Evolutionary conservation across 1,140 invertebrate species (phyloP), one percentile per base, ranked within the genome.

Genomic region (Saxidomus purpurata): DNA sequence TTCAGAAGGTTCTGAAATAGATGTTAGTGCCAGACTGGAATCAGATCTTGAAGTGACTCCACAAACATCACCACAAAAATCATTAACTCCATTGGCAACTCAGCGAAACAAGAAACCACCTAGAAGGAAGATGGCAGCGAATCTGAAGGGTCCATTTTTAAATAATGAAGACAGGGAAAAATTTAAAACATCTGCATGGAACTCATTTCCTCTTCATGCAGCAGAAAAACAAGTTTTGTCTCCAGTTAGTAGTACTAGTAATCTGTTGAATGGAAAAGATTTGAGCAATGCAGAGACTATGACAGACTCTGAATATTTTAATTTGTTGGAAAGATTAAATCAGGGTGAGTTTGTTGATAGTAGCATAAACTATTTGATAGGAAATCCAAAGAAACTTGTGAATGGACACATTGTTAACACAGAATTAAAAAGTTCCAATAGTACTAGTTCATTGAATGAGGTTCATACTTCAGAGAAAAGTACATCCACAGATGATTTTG

Each of bases 401-500:
- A 31, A 49, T 77, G 38, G 25, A 36, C 15, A 25, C 0, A 34
- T 49, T 55, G 31, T 1, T 22, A 43, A 59, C n/a, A 34, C 17
- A 15, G n/a, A 76, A 17, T 55, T 34, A 55, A 47, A 49, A 17
- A 34, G 28, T 4, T 4, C 31, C 28, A 34, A 52, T 15, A 36
- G 4, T 25, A 71, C 9, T 0, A n/a, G 43, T 13, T 47, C 28
- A 28, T 17, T 61, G 6, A 31, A 31, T 17, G 55, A 69, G 28
- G 34, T 87, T 34, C n/a, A 40, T 47, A 63, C 38, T 31, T n/a
- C 67, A 36, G 71, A 87, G 6, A 79, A 87, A 40, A 87, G 85
- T 52, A 87, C 85, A 47, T 63, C 85, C n/a, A 87, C 85, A 28
- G 59, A 6, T 47, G 85, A 87, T 67, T 59, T 80, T 22, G 31